phyloP scores from a whole-genome alignment of 2,888 invertebrate genomes.

The Tinea trinotella region DNA sequence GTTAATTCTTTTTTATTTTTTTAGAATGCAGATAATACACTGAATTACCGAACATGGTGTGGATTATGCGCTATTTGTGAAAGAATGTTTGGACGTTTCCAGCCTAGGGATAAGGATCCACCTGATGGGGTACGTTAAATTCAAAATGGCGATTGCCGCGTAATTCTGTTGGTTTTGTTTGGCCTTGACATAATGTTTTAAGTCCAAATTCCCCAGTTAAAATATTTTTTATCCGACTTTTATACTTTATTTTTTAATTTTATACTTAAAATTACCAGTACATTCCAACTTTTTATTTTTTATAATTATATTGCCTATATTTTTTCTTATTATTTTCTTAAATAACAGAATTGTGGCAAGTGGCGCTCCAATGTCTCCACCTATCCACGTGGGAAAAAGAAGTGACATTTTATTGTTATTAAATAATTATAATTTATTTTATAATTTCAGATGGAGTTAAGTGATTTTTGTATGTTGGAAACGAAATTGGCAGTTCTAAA shows the following conservation, averaged over 20 bases:
- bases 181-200: too few relatives aligned
- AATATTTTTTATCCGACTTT: not conserved
- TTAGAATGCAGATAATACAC: conserved; percentile 45
- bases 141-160: not conserved
- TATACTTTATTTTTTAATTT: not conserved
- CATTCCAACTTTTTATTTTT: not conserved
- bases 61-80: conserved; percentile 85
- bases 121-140: conserved; percentile 73
- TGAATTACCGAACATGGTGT: conserved; percentile 84
- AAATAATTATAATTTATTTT: conserved; percentile 15
- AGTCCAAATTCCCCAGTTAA: too few relatives aligned
- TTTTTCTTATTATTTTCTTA: not conserved
- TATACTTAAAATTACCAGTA: not conserved
- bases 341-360: too few relatives aligned
- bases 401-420: not conserved
- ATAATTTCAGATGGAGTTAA: conserved; percentile 74
- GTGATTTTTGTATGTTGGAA: conserved; percentile 78
- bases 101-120: conserved; percentile 75
- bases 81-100: conserved; percentile 75
- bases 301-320: not conserved
- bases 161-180: not conserved
- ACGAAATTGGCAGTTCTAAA: conserved; percentile 66
- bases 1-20: conserved; percentile 11
- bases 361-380: too few relatives aligned
- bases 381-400: too few relatives aligned